These are phyloP conservation scores for Callinectes sapidus DNA, from an alignment of 2,888 invertebrate genomes.

Conservation along the genomic window DNA sequence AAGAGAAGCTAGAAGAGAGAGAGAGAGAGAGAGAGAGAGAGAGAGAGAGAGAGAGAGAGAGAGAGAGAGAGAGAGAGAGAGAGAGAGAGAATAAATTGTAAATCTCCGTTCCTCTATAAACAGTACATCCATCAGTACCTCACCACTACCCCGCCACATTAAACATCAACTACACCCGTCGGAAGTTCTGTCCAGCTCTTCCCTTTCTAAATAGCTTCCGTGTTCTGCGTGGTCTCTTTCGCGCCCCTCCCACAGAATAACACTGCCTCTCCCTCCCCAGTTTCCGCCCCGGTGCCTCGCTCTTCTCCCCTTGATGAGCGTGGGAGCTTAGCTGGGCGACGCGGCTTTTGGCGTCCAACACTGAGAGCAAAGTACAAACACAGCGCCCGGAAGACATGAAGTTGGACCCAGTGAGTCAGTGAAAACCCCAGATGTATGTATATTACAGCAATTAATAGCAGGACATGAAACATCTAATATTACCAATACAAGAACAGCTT, in stretches of 20 bases:
- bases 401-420: not conserved
- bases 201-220: not conserved
- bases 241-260: not conserved
- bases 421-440: not conserved
- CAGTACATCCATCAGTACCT: not conserved
- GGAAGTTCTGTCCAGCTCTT: not conserved
- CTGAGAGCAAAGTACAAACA: not conserved
- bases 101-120: not conserved
- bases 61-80: constrained; percentile 25
- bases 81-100: constrained; percentile 1
- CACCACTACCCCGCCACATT: not conserved
- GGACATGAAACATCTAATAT: not conserved
- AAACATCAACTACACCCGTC: not conserved
- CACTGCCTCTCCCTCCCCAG: not conserved
- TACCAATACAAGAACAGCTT: not conserved
- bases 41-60: constrained; percentile 25
- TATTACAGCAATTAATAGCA: not conserved
- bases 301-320: not conserved
- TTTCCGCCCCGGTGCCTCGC: not conserved
- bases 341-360: constrained; percentile 11
- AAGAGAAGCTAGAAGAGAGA: not conserved
- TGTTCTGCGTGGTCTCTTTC: constrained; percentile 23
- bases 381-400: not conserved
- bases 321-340: not conserved
- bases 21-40: constrained; percentile 25